These are phyloP conservation scores for Syrrhaptes paradoxus DNA, from an alignment of 2,113 vertebrate species.

Conservation along the genomic window DNA sequence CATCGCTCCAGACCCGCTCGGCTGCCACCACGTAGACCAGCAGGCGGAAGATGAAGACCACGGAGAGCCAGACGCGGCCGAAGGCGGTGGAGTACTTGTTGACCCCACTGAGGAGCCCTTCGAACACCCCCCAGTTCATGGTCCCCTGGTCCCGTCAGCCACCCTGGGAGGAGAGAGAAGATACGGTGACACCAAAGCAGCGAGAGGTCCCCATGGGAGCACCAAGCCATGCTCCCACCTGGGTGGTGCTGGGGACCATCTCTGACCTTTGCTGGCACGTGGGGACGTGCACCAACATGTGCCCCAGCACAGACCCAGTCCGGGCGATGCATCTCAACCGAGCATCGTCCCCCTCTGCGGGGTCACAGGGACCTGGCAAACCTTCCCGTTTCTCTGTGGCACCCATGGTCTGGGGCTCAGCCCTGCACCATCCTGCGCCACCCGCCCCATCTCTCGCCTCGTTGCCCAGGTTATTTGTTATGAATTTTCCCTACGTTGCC, in stretches of 20 bases:
- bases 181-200: fast-evolving
- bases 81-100: constrained; percentile 96
- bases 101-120: constrained; percentile 88
- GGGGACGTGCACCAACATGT: fast-evolving
- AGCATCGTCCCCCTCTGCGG: fast-evolving
- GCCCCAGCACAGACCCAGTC: neutral
- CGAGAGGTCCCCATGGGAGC: fast-evolving
- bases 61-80: constrained; percentile 91
- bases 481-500: neutral
- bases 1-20: constrained; percentile 91
- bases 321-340: fast-evolving
- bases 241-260: fast-evolving
- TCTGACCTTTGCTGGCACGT: fast-evolving
- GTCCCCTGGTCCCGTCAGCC: neutral
- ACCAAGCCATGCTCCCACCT: fast-evolving
- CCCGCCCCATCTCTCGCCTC: neutral
- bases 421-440: fast-evolving
- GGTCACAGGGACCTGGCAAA: fast-evolving
- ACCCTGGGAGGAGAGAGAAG: neutral
- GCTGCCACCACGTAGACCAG: constrained; percentile 93
- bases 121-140: constrained; percentile 94
- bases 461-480: neutral
- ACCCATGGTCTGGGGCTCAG: fast-evolving
- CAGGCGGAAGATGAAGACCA: constrained; percentile 94
- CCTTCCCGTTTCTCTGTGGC: fast-evolving